Evolutionary conservation across 2,113 vertebrate species (phyloP).

Genomic region (Myotis yumanensis): DNA sequence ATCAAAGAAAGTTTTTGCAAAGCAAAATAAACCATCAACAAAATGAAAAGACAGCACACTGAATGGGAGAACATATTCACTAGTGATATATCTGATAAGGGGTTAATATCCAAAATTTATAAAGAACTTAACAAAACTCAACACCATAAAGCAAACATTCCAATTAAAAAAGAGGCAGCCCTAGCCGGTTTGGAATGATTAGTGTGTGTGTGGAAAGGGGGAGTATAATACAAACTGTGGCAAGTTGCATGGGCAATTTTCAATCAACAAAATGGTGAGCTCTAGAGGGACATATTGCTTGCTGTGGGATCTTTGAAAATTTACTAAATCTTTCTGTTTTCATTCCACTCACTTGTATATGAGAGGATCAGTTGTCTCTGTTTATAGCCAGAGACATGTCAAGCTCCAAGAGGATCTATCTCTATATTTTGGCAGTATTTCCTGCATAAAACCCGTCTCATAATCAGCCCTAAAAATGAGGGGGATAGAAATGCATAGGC

Average conservation of each 20-base stretch:
- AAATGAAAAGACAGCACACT: too few relatives aligned
- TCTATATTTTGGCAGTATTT: constrained; percentile 9
- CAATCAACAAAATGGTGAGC: background rate
- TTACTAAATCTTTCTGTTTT: background rate
- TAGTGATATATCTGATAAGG: too few relatives aligned
- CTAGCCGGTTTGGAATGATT: background rate
- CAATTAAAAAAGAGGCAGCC: too few relatives aligned
- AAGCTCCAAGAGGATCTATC: background rate
- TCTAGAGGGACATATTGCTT: background rate
- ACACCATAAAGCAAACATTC: too few relatives aligned
- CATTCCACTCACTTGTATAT: background rate
- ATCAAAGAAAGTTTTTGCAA: too few relatives aligned
- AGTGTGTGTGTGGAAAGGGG: background rate
- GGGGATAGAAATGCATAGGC: background rate
- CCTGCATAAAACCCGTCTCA: background rate
- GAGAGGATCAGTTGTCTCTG: background rate
- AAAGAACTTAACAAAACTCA: too few relatives aligned
- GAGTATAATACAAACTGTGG: background rate
- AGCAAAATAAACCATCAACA: too few relatives aligned
- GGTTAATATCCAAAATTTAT: too few relatives aligned
- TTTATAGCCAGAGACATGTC: background rate
- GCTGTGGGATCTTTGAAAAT: background rate
- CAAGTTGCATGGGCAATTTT: background rate
- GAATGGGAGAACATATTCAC: too few relatives aligned
- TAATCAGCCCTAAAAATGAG: background rate